These are phyloP conservation scores for Chaetorhynchus papuensis DNA, from an alignment of 2,113 vertebrate genomes.

Conservation along the genomic window DNA sequence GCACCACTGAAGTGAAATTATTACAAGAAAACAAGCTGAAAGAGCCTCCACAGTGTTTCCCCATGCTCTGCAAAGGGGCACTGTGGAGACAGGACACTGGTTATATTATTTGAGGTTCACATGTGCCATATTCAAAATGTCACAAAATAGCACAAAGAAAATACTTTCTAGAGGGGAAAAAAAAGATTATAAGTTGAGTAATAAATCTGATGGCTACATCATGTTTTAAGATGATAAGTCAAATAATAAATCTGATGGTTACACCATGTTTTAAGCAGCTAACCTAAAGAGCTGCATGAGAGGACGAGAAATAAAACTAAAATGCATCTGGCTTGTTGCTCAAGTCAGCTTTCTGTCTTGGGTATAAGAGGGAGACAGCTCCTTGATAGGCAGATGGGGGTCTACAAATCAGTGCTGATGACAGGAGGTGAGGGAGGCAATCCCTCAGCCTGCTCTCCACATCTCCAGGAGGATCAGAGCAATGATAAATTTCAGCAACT, in stretches of 20 bases:
- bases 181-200: not conserved
- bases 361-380: not conserved
- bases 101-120: not conserved
- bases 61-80: not conserved
- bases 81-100: not conserved
- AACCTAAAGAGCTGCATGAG: not conserved
- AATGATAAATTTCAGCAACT: not conserved
- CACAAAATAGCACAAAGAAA: not conserved
- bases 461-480: not conserved
- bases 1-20: not conserved
- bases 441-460: not conserved
- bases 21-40: not conserved
- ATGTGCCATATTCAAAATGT: not conserved
- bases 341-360: not conserved
- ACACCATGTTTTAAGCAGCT: not conserved
- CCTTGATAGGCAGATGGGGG: not conserved
- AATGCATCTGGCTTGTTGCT: not conserved
- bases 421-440: not conserved
- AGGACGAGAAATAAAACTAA: not conserved
- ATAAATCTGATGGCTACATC: not conserved
- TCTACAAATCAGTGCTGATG: not conserved
- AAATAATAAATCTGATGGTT: not conserved
- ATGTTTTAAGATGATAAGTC: not conserved
- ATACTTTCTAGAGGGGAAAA: not conserved
- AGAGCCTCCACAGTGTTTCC: fast-evolving